Percentiles rank a stretch among this genome's conserved stretches.
Evolutionary conservation across 2,888 invertebrate genomes (phyloP).

Genomic region (Trichopoda pennipes): DNA sequence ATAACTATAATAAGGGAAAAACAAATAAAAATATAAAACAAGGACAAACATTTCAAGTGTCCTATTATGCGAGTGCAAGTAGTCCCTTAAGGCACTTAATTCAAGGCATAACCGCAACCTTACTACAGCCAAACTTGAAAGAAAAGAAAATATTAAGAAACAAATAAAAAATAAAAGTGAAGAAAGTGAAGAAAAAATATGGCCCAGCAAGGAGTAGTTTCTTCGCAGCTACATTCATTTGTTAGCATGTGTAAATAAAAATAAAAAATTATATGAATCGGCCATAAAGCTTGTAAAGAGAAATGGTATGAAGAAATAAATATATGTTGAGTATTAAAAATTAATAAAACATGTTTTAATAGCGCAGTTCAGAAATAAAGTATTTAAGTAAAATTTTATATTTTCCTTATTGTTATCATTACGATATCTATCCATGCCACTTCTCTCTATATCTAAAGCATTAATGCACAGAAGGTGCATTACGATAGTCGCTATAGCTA

Average conservation of each 20-base stretch:
- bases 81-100: slow-evolving; percentile 59
- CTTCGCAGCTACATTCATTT: neutral
- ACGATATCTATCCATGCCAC: too few relatives aligned
- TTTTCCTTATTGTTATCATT: too few relatives aligned
- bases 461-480: too few relatives aligned
- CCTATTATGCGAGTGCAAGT: slow-evolving; percentile 60
- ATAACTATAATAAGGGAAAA: slow-evolving; percentile 21
- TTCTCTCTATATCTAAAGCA: too few relatives aligned
- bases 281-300: neutral
- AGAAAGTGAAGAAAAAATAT: neutral
- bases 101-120: slow-evolving; percentile 49
- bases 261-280: neutral
- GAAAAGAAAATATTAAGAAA: neutral
- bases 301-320: neutral
- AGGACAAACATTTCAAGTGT: slow-evolving; percentile 57
- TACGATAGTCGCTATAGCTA: too few relatives aligned
- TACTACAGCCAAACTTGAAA: slow-evolving; percentile 14
- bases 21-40: slow-evolving; percentile 20
- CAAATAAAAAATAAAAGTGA: slow-evolving; percentile 19
- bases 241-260: neutral
- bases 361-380: too few relatives aligned
- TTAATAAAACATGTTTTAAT: too few relatives aligned
- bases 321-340: too few relatives aligned
- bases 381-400: too few relatives aligned
- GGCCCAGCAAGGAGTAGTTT: neutral